Base-by-base conservation (phyloP, 2,797 vertebrate genomes). In the Melanotaenia parkinsoni region DNA sequence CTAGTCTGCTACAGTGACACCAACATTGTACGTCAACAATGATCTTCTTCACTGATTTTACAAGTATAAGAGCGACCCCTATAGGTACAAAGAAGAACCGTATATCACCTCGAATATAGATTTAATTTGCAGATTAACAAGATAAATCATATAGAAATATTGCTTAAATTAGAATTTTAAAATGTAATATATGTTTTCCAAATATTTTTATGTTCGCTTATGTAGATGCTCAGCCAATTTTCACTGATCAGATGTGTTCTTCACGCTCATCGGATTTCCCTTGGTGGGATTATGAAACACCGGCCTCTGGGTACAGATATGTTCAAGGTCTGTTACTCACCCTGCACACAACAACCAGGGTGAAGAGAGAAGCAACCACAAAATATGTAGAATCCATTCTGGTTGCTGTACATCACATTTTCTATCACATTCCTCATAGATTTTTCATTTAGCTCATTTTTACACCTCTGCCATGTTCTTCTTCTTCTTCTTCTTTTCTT, bases 11-110 rank as follows among this genome's bases (percentile, higher is more conserved):
- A 33, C 0, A 3, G 33, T 2, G 3, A 51, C n/a, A 4, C 1
- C 7, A 20, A 12, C n/a, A 20, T 11, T 14, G 22, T 0, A 38
- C 37, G 12, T 63, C 18, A 0, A 16, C 30, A 0, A 22, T 7
- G 5, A 14, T 82, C 85, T 87, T 90, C 83, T 89, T 89, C 80
- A 58, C 40, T 51, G 63, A 1, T 51, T 57, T 37, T 61, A 2
- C 0, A 0, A 18, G 24, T 45, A 12, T 30, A 37, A 67, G 0
- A 83, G 3, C 3, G 87, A 47, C 77, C 9, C 58, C 86, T 67
- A 13, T 62, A 4, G 20, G 6, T 58, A 10, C 6, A 18, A 13
- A 26, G 4, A 26, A 14, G 51, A 54, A 54, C 9, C 1, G 45
- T 18, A 50, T 10, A 9, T n/a, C 1, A n/a, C 20, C 2, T 18